Evolutionary conservation across 2,113 vertebrate genomes (phyloP).

Genomic region (Dasyurus viverrinus): DNA sequence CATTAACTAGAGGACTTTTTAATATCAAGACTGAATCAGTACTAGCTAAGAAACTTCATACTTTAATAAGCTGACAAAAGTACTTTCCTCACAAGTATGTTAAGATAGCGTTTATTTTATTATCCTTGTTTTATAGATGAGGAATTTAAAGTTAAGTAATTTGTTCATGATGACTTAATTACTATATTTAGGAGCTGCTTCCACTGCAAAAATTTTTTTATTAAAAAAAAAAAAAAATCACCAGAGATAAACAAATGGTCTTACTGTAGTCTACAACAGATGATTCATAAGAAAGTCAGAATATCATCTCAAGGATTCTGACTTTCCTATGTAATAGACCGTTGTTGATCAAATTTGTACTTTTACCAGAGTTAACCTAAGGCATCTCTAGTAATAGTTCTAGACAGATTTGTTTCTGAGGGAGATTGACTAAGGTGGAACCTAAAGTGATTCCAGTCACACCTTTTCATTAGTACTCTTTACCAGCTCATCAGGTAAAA

Average conservation of each 20-base stretch:
- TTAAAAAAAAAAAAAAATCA: too few relatives aligned
- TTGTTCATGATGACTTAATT: not conserved
- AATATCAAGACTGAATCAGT: not conserved
- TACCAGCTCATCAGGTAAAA: not conserved
- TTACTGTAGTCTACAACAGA: not conserved
- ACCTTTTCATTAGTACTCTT: not conserved
- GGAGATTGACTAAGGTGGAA: not conserved
- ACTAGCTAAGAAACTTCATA: not conserved
- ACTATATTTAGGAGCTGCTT: not conserved
- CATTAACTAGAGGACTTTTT: not conserved
- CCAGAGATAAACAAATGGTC: too few relatives aligned
- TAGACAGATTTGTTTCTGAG: not conserved
- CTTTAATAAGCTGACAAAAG: not conserved
- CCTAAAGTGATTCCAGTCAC: not conserved
- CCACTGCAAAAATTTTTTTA: not conserved
- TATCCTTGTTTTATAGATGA: not conserved
- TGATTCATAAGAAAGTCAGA: not conserved
- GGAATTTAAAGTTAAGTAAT: not conserved
- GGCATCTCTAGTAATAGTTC: not conserved
- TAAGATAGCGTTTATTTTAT: not conserved
- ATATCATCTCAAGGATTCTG: too few relatives aligned
- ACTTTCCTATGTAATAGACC: not conserved
- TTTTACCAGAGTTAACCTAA: too few relatives aligned
- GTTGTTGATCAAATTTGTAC: not conserved
- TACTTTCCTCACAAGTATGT: not conserved